Percentiles rank a stretch among this genome's conserved stretches.
phyloP scores from a whole-genome alignment of 2,113 vertebrate genomes.

The Halichoerus grypus region DNA sequence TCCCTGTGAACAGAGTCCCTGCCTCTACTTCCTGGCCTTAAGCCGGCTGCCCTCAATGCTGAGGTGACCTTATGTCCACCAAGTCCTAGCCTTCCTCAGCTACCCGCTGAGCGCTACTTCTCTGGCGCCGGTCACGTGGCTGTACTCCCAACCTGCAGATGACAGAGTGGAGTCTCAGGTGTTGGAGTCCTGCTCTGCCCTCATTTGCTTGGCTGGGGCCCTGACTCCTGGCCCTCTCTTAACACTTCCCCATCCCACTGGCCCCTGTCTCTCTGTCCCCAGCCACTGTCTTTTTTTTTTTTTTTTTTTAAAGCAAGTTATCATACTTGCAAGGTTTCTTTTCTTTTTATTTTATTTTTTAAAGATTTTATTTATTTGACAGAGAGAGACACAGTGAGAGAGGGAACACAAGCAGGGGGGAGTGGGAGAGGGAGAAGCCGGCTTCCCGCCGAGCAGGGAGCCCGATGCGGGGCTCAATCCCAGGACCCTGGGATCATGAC shows the following conservation, averaged over 20 bases:
- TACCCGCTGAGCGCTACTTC: fast-evolving
- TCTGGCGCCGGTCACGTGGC: neutral
- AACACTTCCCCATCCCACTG: neutral
- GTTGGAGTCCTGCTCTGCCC: neutral
- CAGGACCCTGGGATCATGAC: too few relatives aligned
- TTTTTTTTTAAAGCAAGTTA: too few relatives aligned
- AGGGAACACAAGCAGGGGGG: too few relatives aligned
- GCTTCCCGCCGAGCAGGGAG: too few relatives aligned
- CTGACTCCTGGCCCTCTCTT: neutral
- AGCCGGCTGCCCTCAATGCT: neutral
- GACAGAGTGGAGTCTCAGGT: neutral
- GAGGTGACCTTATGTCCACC: neutral
- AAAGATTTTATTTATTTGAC: too few relatives aligned
- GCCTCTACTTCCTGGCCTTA: neutral
- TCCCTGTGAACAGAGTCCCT: neutral
- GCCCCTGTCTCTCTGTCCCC: neutral
- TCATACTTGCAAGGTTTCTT: too few relatives aligned
- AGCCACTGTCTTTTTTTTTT: neutral
- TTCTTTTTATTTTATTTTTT: too few relatives aligned
- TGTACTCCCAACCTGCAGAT: neutral
- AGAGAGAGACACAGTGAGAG: too few relatives aligned
- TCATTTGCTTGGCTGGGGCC: neutral
- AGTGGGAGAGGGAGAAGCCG: too few relatives aligned
- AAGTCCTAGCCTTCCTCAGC: neutral
- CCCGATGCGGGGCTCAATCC: too few relatives aligned